Percentiles rank a stretch among this genome's conserved stretches.
These are phyloP conservation scores for Chlorops oryzae DNA, from an alignment of 1,140 invertebrate genomes.

Conservation along the genomic window DNA sequence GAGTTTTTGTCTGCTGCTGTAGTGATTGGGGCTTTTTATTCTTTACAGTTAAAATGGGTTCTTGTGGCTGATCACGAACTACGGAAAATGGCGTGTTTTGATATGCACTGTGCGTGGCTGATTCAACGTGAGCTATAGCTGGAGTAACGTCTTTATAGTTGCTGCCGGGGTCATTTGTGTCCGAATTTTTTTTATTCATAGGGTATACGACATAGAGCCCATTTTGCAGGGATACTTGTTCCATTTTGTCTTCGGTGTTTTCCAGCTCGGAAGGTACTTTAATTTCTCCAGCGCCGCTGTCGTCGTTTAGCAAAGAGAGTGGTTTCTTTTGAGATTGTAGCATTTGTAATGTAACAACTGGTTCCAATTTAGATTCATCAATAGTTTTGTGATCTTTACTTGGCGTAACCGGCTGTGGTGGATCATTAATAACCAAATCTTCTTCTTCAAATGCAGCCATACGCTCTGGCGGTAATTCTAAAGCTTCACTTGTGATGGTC, in stretches of 20 bases:
- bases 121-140: slow-evolving; percentile 17
- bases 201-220: slow-evolving; percentile 62
- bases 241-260: slow-evolving; percentile 39
- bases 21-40: slow-evolving; percentile 44
- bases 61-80: slow-evolving; percentile 49
- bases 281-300: slow-evolving; percentile 35
- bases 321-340: slow-evolving; percentile 51
- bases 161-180: background rate
- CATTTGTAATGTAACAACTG: slow-evolving; percentile 61
- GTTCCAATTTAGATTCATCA: slow-evolving; percentile 37
- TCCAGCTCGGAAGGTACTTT: slow-evolving; percentile 38
- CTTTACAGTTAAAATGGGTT: slow-evolving; percentile 47
- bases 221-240: slow-evolving; percentile 12
- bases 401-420: slow-evolving; percentile 31
- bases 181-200: slow-evolving; percentile 21
- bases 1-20: slow-evolving; percentile 30
- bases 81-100: slow-evolving; percentile 45
- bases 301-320: slow-evolving; percentile 23
- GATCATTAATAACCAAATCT: slow-evolving; percentile 42
- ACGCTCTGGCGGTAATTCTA: slow-evolving; percentile 23
- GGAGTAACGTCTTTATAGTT: slow-evolving; percentile 18
- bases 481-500: too few relatives aligned
- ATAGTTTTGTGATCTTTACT: slow-evolving; percentile 16
- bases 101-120: slow-evolving; percentile 30
- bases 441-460: slow-evolving; percentile 40